These are phyloP conservation scores for Ictalurus furcatus DNA, from an alignment of 2,113 vertebrate genomes.

Conservation along the genomic window DNA sequence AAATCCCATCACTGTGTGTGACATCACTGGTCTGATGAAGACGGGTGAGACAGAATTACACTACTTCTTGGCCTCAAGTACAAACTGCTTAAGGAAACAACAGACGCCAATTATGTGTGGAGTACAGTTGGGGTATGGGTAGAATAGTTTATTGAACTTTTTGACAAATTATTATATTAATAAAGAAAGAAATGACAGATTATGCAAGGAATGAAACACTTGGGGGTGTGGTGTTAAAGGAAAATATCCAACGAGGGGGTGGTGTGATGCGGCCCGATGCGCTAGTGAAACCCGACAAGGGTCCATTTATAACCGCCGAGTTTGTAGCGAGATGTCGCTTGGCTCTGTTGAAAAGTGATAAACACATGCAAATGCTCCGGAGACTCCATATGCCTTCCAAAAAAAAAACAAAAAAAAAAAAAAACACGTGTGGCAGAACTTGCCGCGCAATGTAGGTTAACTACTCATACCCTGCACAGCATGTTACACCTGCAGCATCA, in stretches of 20 bases:
- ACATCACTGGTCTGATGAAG: background rate
- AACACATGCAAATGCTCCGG: constrained; percentile 1
- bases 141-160: background rate
- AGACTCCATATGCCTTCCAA: background rate
- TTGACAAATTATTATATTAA: background rate
- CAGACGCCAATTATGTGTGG: background rate
- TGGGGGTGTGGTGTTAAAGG: background rate
- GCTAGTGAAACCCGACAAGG: background rate
- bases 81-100: background rate
- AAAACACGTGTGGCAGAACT: background rate
- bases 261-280: background rate
- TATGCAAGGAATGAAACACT: background rate
- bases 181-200: too few species aligned
- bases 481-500: constrained; percentile 17
- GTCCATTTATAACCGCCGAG: constrained; percentile 8
- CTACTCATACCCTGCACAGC: constrained; percentile 32
- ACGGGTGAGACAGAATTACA: background rate
- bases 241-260: background rate
- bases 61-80: background rate
- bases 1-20: background rate
- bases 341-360: constrained; percentile 11
- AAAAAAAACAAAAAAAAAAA: too few species aligned
- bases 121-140: background rate
- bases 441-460: constrained; percentile 19
- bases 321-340: constrained; percentile 25